These are phyloP conservation scores for Rattus norvegicus DNA, from an alignment of 2,113 vertebrate species.

Conservation along the genomic window DNA sequence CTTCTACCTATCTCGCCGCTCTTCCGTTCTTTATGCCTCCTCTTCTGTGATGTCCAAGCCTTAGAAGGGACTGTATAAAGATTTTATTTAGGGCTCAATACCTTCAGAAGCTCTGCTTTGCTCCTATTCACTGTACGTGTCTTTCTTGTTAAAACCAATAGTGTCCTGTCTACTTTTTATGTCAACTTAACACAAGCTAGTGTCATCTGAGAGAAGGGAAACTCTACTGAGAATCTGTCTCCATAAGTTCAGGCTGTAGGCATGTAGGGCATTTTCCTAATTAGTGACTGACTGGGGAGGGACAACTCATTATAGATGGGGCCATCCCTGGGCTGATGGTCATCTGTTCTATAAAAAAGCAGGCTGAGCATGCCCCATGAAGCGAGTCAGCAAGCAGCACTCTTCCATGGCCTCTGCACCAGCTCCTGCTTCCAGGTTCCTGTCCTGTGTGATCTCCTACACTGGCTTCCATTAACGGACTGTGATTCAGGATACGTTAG, in stretches of 20 bases:
- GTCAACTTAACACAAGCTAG: background rate
- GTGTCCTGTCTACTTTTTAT: background rate
- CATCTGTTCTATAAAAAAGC: background rate
- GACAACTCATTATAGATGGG: background rate
- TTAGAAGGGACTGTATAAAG: background rate
- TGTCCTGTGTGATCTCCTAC: background rate
- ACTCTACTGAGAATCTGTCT: background rate
- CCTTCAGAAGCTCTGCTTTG: background rate
- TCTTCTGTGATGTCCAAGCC: too few species aligned
- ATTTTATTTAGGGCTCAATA: background rate
- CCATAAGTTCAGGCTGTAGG: background rate
- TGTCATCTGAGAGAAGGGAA: background rate
- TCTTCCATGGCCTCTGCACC: background rate
- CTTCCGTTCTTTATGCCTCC: background rate
- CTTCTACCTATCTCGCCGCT: background rate
- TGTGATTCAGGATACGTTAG: background rate
- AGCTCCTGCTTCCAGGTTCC: background rate
- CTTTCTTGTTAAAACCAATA: background rate
- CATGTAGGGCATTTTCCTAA: background rate
- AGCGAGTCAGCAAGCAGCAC: background rate
- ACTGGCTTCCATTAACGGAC: background rate
- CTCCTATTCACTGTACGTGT: background rate
- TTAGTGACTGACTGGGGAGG: background rate
- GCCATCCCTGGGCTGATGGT: background rate
- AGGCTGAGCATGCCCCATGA: background rate